A percentile compares a stretch with the other conserved stretches of the same genome.
Evolutionary conservation across 2,113 vertebrate species (phyloP).

Genomic region (Micromys minutus): DNA sequence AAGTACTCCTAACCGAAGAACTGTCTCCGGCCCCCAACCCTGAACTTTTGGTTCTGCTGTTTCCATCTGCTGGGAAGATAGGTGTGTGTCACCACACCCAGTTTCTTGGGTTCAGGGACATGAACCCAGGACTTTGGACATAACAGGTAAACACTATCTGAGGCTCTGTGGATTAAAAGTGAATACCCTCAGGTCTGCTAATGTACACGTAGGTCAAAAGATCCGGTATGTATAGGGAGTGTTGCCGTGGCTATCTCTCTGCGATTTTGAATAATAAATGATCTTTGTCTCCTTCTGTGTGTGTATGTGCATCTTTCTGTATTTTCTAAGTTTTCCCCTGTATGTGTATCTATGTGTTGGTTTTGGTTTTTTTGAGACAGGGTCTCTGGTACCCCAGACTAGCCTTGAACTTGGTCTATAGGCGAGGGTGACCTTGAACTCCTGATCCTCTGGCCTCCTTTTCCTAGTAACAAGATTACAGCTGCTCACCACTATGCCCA

Average conservation of each 20-base stretch:
- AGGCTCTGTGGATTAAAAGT: neutral
- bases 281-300: neutral
- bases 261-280: neutral
- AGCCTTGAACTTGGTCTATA: neutral
- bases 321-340: slow-evolving; percentile 40
- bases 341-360: neutral
- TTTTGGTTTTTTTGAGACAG: neutral
- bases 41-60: neutral
- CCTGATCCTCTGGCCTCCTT: neutral
- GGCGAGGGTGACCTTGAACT: neutral
- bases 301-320: slow-evolving; percentile 5
- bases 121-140: neutral
- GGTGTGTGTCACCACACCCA: neutral
- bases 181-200: neutral
- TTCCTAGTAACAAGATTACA: neutral
- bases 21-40: too few species aligned
- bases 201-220: neutral
- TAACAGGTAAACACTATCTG: neutral
- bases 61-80: neutral
- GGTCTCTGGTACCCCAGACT: neutral
- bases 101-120: neutral
- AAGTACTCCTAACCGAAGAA: too few species aligned
- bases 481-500: neutral
- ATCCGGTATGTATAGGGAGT: neutral
- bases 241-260: neutral